These are phyloP conservation scores for Bombus confusus DNA, from an alignment of 1,140 invertebrate species.

Conservation along the genomic window DNA sequence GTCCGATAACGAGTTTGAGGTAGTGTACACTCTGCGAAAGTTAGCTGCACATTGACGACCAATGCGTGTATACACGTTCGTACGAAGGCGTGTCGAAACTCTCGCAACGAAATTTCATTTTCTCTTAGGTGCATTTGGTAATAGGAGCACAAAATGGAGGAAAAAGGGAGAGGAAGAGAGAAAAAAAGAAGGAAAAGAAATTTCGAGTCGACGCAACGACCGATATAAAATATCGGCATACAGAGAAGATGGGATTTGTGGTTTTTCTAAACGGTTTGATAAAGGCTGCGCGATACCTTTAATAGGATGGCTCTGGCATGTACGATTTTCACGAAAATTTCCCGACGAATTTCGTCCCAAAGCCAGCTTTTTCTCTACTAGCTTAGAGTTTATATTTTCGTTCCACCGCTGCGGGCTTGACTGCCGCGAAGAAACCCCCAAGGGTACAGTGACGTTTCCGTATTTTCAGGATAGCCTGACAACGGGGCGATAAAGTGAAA, in stretches of 20 bases:
- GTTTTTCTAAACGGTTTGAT: slow-evolving; percentile 26
- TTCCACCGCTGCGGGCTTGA: neutral
- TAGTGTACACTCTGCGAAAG: neutral
- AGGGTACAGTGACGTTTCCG: slow-evolving; percentile 49
- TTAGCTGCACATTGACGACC: neutral
- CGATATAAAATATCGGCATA: neutral
- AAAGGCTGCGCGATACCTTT: slow-evolving; percentile 34
- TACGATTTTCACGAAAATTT: slow-evolving; percentile 52
- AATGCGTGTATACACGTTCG: neutral
- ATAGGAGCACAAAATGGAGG: neutral
- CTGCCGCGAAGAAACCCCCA: slow-evolving; percentile 39
- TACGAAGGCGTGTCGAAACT: neutral
- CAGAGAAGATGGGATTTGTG: neutral
- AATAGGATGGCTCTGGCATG: slow-evolving; percentile 18
- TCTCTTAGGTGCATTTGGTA: neutral
- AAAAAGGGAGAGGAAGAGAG: too few relatives aligned
- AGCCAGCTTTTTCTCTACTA: slow-evolving; percentile 25
- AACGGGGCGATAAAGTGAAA: slow-evolving; percentile 65
- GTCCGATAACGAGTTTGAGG: neutral
- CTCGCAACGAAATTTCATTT: neutral
- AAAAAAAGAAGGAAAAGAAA: neutral
- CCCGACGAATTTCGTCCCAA: slow-evolving; percentile 20
- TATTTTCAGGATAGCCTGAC: slow-evolving; percentile 61
- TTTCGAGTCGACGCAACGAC: neutral
- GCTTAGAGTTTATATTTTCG: slow-evolving; percentile 48